Evolutionary conservation across 2,888 invertebrate genomes (phyloP), one percentile per base, ranked within the genome.

Genomic region (Zygaena filipendulae): DNA sequence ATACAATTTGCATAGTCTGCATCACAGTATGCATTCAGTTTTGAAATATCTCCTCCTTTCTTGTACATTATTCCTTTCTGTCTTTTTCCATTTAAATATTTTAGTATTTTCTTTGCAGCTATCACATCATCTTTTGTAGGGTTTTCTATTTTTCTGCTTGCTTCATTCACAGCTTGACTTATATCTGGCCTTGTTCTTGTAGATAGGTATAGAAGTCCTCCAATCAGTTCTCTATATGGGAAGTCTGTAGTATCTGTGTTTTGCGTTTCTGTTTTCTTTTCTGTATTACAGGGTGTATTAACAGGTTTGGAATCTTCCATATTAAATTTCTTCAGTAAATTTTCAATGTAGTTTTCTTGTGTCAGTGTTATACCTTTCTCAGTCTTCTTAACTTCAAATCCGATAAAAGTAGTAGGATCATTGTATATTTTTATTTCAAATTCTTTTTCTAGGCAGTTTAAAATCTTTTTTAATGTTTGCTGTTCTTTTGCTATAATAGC

Each of bases 1-100:
- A 16, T 20, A 27, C 45, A 41, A 11, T 33, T 31, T 11, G 40
- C 49, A 26, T 32, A 45, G 26, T 47, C 47, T 18, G 46, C 33
- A 23, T 50, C 49, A 21, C 38, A 31, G 25, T 31, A 50, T 2
- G 40, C 46, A 8, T 23, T 29, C 11, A 42, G 10, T 13, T 11
- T 24, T 12, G 29, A 12, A n/a, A 31, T 23, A 19, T 16, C 16
- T 16, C 10, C n/a, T 12, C 12, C 23, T 11, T 23, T 23, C 10
- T 23, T 12, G 8, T n/a, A 23, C 12, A 23, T 12, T 12, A 23
- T 23, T 23, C 23, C 11, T 10, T 11, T 13, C 13, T 13, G 5
- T n/a, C 8, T 23, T 6, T 6, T 23, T 23, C n/a, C 23, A n/a
- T 11, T 13, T 12, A 23, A 13, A 12, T 23, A 23, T 23, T 23